Evolutionary conservation across 2,113 vertebrate genomes (phyloP).

Genomic region (Dipodomys stephensi): DNA sequence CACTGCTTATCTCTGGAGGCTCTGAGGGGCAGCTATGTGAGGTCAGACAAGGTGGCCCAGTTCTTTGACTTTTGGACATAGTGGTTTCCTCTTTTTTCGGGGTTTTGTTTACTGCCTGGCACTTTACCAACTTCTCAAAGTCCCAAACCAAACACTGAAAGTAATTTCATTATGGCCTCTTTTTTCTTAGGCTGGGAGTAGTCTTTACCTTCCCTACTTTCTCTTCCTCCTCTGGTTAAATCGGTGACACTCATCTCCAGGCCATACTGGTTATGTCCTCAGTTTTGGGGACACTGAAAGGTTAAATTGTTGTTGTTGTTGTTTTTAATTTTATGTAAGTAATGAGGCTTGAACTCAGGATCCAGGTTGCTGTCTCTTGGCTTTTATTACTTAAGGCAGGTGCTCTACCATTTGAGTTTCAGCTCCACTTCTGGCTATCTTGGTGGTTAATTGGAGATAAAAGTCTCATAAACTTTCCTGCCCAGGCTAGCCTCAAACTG

Average conservation of each 20-base stretch:
- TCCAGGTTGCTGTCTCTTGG: no score
- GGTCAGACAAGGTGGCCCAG: not conserved
- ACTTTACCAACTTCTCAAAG: not conserved
- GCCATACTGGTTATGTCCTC: not conserved
- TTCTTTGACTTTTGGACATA: no score
- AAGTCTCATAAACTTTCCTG: no score
- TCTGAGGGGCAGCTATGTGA: not conserved
- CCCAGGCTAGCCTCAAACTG: no score
- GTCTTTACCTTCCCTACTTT: not conserved
- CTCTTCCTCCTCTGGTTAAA: slow-evolving; percentile 4
- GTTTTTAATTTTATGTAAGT: no score
- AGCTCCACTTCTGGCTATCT: no score
- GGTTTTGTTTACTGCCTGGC: not conserved
- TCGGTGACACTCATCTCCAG: not conserved
- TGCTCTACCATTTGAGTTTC: no score
- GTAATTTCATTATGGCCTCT: not conserved
- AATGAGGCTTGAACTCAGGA: no score
- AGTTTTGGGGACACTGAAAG: not conserved
- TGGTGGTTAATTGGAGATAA: no score
- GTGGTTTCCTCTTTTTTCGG: not conserved
- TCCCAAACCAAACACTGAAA: not conserved
- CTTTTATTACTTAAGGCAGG: no score
- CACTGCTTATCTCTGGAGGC: not conserved
- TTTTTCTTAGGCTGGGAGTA: not conserved
- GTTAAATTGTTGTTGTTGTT: not conserved